Conservation (phyloP, 2,797 vertebrate species). For the Pangasius sanitwongsei region DNA sequence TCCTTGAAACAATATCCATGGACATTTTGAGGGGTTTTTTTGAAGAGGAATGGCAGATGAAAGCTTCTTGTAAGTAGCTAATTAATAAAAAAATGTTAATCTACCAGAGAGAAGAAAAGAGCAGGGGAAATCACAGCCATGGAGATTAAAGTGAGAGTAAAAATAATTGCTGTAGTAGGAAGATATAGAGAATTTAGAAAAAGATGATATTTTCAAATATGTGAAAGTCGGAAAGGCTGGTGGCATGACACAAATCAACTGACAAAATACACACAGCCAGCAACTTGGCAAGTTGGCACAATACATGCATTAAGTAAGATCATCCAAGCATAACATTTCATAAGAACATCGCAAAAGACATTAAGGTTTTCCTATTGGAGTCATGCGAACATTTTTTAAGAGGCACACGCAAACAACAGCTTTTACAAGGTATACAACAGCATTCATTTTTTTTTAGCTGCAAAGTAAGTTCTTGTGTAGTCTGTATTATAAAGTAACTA, state of each 20-base stretch:
- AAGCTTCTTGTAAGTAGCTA: constrained; percentile 54
- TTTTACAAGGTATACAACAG: background rate
- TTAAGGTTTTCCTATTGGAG: background rate
- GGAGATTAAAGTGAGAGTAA: constrained; percentile 4
- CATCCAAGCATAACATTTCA: background rate
- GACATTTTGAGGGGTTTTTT: constrained; percentile 22
- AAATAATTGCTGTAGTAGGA: background rate
- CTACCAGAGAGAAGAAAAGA: constrained; percentile 53
- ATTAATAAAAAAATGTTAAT: constrained; percentile 66
- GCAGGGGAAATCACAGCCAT: constrained; percentile 7
- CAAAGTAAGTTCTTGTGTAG: background rate
- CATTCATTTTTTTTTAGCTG: background rate
- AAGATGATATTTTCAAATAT: background rate
- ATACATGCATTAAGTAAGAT: background rate
- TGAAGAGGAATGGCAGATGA: constrained; percentile 43
- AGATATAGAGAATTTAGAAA: background rate
- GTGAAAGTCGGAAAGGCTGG: background rate
- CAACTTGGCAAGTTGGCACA: background rate
- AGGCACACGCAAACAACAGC: background rate
- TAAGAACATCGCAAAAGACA: background rate
- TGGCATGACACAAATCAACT: background rate
- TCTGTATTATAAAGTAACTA: background rate
- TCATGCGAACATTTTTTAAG: background rate
- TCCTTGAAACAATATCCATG: constrained; percentile 26
- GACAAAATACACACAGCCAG: background rate